A percentile compares a stretch with the other conserved stretches of the same genome.
These are phyloP conservation scores for Zonitis immaculata DNA, from an alignment of 2,888 invertebrate genomes.

Conservation along the genomic window DNA sequence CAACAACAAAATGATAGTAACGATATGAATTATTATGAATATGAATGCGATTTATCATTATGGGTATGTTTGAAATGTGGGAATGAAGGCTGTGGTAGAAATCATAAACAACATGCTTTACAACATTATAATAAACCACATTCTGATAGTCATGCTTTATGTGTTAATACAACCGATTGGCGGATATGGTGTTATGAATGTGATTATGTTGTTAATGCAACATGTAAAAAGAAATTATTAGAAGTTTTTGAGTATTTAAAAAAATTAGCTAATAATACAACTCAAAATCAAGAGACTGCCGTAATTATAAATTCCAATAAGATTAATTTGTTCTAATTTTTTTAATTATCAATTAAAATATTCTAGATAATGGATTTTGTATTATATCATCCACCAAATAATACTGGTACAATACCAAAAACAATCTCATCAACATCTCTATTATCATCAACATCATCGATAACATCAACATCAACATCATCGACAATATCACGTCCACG, in stretches of 20 bases:
- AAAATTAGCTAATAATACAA: conserved; percentile 48
- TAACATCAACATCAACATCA: conserved; percentile 11
- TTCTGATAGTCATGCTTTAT: conserved; percentile 71
- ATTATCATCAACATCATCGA: background rate
- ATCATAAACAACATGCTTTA: conserved; percentile 65
- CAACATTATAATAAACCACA: conserved; percentile 70
- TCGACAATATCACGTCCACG: conserved; percentile 55
- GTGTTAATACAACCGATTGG: conserved; percentile 67
- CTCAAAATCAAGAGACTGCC: conserved; percentile 9
- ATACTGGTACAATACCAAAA: conserved; percentile 28
- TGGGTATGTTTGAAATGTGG: conserved; percentile 85
- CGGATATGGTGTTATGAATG: conserved; percentile 77
- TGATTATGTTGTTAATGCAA: conserved; percentile 61
- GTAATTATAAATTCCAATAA: too few species aligned
- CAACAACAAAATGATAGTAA: conserved; percentile 16
- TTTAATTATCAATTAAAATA: background rate
- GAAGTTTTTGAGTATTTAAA: conserved; percentile 72
- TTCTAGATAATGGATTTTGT: conserved; percentile 14
- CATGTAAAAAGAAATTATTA: conserved; percentile 60
- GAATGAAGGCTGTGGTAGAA: conserved; percentile 67
- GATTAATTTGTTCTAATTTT: background rate
- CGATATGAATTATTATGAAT: conserved; percentile 39
- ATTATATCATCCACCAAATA: conserved; percentile 2
- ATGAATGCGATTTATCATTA: conserved; percentile 52
- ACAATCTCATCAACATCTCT: background rate